Conservation (phyloP, 1,140 invertebrate genomes). For the Drosophila suzukii region DNA sequence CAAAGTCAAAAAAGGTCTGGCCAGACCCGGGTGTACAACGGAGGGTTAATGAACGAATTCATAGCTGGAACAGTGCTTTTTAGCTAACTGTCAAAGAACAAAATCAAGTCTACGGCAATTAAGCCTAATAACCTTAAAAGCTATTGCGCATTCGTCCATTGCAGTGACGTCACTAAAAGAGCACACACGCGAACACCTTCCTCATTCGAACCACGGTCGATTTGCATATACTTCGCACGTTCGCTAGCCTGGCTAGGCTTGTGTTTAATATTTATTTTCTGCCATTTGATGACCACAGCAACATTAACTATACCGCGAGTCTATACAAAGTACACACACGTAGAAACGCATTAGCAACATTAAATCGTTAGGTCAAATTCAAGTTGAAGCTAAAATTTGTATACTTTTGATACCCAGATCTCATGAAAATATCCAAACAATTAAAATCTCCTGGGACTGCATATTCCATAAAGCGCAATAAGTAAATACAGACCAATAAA, state of each 20-base stretch:
- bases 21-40: too few species aligned
- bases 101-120: too few species aligned
- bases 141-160: neutral
- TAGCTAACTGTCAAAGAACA: too few species aligned
- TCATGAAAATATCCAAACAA: neutral
- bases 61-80: too few species aligned
- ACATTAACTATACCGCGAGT: conserved; percentile 68
- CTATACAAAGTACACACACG: conserved; percentile 52
- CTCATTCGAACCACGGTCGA: conserved; percentile 18
- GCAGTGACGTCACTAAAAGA: neutral
- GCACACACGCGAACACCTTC: conserved; percentile 47
- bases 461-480: too few species aligned
- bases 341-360: conserved; percentile 46
- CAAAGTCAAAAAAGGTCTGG: too few species aligned
- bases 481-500: too few species aligned
- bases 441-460: too few species aligned
- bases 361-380: conserved; percentile 48
- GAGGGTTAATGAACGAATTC: too few species aligned
- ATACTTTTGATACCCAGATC: conserved; percentile 6
- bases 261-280: conserved; percentile 81
- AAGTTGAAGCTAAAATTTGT: conserved; percentile 56
- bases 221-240: conserved; percentile 54
- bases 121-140: too few species aligned
- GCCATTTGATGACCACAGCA: conserved; percentile 79
- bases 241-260: conserved; percentile 8